Base-by-base conservation (phyloP, 1,140 invertebrate species). In the Monomorium pharaonis region DNA sequence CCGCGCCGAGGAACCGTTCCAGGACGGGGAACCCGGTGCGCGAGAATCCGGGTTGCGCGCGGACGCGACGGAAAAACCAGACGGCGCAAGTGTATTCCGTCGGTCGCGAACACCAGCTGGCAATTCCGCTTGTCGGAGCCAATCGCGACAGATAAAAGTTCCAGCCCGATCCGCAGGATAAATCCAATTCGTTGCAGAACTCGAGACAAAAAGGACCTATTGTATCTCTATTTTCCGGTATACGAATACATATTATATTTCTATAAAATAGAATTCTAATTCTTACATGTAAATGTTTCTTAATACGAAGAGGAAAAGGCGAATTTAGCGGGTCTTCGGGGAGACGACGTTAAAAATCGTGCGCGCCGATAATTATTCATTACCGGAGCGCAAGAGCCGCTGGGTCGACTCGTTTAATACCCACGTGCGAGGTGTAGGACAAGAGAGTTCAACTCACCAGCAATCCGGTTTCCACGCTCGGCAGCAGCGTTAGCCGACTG, bases 401-500 rank as follows among this genome's bases (percentile, higher is more conserved):
- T 33, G 27, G 37, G 51, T 47, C 54, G 37, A 60, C 56, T 58
- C 21, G 65, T 67, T 81, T 80, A 80, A 47, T 67, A 54, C 47
- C 58, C 37, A 58, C 33, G 21, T 72, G 63, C 49, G 14, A 51
- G n/a, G 21, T 72, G 9, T 27, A n/a, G 51, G 27, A 70, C 27
- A 21, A 21, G 42, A 49, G 77, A 75, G 74, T 47, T 84, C 49
- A 37, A 88, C 97, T 97, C 96, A 99, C 98, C 97, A 98, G 95
- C 91, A 99, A 96, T 94, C 98, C 98, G 90, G 98, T 99, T 96
- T 99, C 98, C 75, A 99, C 98, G 95, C 97, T 98, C 70, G 98
- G 98, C 92, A 99, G 96, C 90, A 99, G 96, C 87, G 98, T 98
- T 85, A 99, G 96, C 91, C 97, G 97, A 89, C 98, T 97, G 84